phyloP scores from a whole-genome alignment of 2,113 vertebrate species.

The Zootoca vivipara region DNA sequence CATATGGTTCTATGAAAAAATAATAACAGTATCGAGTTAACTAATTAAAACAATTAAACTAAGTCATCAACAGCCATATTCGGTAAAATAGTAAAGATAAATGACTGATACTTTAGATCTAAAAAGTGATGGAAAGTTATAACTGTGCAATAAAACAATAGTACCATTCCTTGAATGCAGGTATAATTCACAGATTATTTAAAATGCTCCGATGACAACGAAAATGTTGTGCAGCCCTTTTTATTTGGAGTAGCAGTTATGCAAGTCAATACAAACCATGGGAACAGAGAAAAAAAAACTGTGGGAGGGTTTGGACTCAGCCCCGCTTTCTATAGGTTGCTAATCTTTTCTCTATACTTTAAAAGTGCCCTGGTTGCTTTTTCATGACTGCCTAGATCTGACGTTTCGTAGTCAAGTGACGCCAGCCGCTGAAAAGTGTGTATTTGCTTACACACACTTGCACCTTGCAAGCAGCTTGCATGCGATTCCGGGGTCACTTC shows the following conservation, averaged over 20 bases:
- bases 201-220: neutral
- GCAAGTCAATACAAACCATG: neutral
- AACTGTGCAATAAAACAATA: neutral
- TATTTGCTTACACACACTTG: neutral
- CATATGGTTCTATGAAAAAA: slow-evolving; percentile 57
- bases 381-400: neutral
- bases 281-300: neutral
- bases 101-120: neutral
- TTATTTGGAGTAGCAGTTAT: neutral
- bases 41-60: slow-evolving; percentile 1
- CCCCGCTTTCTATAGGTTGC: neutral
- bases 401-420: neutral
- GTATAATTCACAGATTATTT: neutral
- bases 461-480: neutral
- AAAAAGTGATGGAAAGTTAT: neutral
- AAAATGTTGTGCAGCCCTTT: neutral
- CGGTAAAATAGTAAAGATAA: neutral
- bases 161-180: neutral
- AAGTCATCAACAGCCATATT: slow-evolving; percentile 16
- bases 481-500: neutral
- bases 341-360: neutral
- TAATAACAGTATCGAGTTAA: slow-evolving; percentile 36
- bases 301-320: neutral
- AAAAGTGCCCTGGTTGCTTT: neutral
- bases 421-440: neutral